Evolutionary conservation across 2,888 invertebrate genomes (phyloP), one percentile per base, ranked within the genome.

Genomic region (Philaethria dido): DNA sequence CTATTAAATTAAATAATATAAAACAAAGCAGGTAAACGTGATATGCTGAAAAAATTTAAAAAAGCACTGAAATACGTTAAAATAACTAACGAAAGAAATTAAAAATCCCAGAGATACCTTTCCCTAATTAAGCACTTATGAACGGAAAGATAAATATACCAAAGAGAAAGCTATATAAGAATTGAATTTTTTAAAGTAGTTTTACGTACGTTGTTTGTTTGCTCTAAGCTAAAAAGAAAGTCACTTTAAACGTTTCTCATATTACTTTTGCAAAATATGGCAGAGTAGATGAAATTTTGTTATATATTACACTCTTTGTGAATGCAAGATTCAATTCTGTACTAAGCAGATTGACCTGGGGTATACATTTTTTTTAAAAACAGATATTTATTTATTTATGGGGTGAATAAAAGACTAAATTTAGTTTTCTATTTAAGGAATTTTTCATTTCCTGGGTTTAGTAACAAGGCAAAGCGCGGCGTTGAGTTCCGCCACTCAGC

Each of bases 71-170:
- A 52, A 55, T n/a, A 55, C 55, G 39, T 20, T 20, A 20, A 55
- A 39, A 39, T 55, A 20, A 39, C 39, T 39, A 39, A 20, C 14
- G 39, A 8, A 22, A 22, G 22, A 39, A 57, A 57, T 47, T 57
- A 39, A 47, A 57, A 64, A 47, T 64, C 36, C 45, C 25, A 9
- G 25, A 47, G 36, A 55, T 45, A 64, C 25, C 47, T 57, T 39
- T 16, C 45, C 16, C 64, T 39, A 55, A 64, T 57, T 57, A 48
- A 64, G 48, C 25, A 64, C 47, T 64, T 47, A n/a, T 25, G 47
- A 36, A 47, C 16, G 18, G 22, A 25, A 64, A 64, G 64, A 57
- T 55, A 57, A 64, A 64, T 55, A 63, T 55, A 22, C 44, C 20
- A 33, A 22, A 0, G 42, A 0, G 42, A 47, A 13, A 62, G 47